These are phyloP conservation scores for Bombylius major DNA, from an alignment of 2,888 invertebrate species.

Conservation along the genomic window DNA sequence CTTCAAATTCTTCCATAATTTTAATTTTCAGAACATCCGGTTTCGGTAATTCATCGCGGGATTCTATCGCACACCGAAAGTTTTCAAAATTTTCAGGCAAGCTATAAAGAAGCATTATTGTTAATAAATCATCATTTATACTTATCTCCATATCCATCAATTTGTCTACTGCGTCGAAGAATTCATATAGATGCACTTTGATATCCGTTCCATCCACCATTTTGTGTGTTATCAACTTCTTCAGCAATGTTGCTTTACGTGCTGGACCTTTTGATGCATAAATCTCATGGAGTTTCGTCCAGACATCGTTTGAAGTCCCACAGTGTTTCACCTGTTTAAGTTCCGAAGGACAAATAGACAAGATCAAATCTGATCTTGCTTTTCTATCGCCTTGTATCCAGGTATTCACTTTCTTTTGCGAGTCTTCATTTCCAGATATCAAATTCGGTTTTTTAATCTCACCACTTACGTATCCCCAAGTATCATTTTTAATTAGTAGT, in stretches of 20 bases:
- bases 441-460: too few species aligned
- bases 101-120: constrained; percentile 9
- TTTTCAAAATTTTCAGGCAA: constrained; percentile 3
- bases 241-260: constrained; percentile 5
- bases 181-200: constrained; percentile 2
- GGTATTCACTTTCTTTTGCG: neutral
- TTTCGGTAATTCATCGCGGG: constrained; percentile 1
- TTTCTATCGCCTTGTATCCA: neutral
- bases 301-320: constrained; percentile 4
- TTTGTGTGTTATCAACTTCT: constrained; percentile 5
- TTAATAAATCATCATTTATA: constrained; percentile 4
- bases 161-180: constrained; percentile 8
- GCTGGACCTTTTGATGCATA: constrained; percentile 10
- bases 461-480: too few species aligned
- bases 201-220: constrained; percentile 4
- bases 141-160: constrained; percentile 5
- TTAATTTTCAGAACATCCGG: constrained; percentile 5
- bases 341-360: constrained; percentile 9
- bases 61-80: constrained; percentile 4
- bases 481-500: neutral
- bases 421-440: too few species aligned
- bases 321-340: constrained; percentile 5
- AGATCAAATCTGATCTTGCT: constrained; percentile 8
- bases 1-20: constrained; percentile 4
- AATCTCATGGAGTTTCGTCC: constrained; percentile 5